Conservation (phyloP, 2,888 invertebrate genomes). For the Odiellus spinosus region DNA sequence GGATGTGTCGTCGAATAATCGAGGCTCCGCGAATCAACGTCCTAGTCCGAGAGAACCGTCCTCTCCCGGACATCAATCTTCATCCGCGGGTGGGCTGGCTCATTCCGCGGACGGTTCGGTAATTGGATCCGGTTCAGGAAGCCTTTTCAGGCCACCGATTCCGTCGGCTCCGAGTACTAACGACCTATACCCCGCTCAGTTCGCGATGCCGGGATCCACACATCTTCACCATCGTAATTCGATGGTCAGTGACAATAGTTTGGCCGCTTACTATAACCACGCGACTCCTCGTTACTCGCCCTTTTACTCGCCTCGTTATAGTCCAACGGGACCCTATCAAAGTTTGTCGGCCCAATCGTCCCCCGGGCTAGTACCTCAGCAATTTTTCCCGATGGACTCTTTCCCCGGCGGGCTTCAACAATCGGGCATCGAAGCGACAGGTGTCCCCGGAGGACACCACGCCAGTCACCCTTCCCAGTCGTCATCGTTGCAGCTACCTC, state of each 20-base stretch:
- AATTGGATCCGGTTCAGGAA: not conserved
- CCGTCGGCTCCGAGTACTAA: not conserved
- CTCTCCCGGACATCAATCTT: not conserved
- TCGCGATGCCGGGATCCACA: not conserved
- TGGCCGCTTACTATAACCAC: no score
- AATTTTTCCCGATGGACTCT: not conserved
- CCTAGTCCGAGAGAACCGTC: conserved; percentile 2
- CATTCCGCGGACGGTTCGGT: not conserved
- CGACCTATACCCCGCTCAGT: not conserved
- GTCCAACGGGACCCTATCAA: not conserved
- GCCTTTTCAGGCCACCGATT: not conserved
- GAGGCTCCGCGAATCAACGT: conserved; percentile 6
- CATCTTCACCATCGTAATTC: no score
- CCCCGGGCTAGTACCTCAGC: not conserved
- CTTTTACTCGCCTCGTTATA: no score
- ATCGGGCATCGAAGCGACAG: not conserved
- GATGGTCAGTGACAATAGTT: no score
- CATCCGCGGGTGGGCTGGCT: conserved; percentile 1
- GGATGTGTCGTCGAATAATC: conserved; percentile 12
- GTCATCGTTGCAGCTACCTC: conserved; percentile 5
- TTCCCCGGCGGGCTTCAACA: not conserved
- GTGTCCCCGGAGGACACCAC: not conserved
- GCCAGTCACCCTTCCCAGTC: no score
- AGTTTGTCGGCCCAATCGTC: not conserved
- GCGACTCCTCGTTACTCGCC: no score